These are phyloP conservation scores for Cephus pulcher DNA, from an alignment of 2,888 invertebrate genomes.

Conservation along the genomic window DNA sequence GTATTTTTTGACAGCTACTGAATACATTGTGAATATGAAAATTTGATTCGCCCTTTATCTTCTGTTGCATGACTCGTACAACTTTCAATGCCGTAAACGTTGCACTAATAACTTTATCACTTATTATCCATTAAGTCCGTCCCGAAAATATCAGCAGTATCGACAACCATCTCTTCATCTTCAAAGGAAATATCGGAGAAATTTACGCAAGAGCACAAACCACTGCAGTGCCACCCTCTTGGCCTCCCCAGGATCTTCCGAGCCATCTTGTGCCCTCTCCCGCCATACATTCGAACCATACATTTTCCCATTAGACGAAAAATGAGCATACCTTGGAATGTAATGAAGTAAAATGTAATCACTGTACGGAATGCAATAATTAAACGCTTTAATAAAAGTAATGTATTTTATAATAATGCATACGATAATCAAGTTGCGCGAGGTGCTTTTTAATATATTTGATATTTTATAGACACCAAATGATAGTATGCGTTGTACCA, in stretches of 20 bases:
- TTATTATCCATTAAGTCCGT: not conserved
- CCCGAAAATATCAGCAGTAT: not conserved
- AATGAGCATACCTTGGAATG: not conserved
- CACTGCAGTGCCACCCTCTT: conserved; percentile 49
- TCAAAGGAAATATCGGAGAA: conserved; percentile 22
- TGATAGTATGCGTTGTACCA: too few species aligned
- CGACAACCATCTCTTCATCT: not conserved
- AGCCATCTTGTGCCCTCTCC: not conserved
- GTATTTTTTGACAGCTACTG: not conserved
- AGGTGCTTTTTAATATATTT: not conserved
- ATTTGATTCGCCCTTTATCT: not conserved
- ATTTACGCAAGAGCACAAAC: conserved; percentile 44
- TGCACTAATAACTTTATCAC: not conserved
- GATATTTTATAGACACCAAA: not conserved
- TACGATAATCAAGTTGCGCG: too few species aligned
- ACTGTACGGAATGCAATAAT: not conserved
- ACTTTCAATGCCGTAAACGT: not conserved
- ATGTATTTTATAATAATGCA: not conserved
- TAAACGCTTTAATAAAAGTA: not conserved
- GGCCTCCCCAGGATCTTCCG: conserved; percentile 14
- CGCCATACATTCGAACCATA: not conserved
- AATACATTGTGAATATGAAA: not conserved
- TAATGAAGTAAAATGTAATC: not conserved
- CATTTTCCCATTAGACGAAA: not conserved
- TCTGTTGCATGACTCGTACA: not conserved